phyloP scores from a whole-genome alignment of 2,888 invertebrate species.

The Caenorhabditis sp. region DNA sequence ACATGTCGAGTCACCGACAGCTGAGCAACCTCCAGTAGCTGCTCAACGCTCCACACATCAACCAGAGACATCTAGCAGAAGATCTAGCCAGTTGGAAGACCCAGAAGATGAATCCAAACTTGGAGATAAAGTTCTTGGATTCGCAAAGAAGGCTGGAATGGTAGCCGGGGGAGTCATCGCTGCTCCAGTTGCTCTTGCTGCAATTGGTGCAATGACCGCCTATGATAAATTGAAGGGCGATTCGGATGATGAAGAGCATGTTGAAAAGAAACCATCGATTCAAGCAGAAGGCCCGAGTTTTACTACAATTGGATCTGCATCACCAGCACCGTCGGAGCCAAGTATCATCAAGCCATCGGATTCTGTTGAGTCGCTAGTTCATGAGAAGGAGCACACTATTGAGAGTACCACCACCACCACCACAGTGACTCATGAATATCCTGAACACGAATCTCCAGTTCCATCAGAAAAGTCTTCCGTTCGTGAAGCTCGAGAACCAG shows the following conservation, averaged over 20 bases:
- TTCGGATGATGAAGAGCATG: constrained; percentile 13
- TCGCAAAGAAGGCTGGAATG: constrained; percentile 52
- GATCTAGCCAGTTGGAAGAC: no score
- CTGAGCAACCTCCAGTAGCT: neutral
- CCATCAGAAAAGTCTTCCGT: no score
- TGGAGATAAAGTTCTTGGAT: constrained; percentile 17
- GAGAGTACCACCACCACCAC: no score
- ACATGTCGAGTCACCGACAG: neutral
- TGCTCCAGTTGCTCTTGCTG: constrained; percentile 54
- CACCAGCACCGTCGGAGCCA: constrained; percentile 9
- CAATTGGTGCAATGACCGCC: constrained; percentile 50
- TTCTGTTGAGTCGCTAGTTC: neutral
- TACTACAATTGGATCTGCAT: constrained; percentile 5
- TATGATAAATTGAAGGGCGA: constrained; percentile 43
- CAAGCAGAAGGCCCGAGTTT: neutral
- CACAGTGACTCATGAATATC: no score
- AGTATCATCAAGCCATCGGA: constrained; percentile 1
- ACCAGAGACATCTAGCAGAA: neutral
- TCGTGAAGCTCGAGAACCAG: no score
- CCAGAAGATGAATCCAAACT: constrained; percentile 1
- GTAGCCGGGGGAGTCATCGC: constrained; percentile 55
- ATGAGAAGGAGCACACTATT: neutral
- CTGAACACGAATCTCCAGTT: neutral
- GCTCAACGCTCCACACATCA: neutral
- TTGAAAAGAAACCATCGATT: neutral